phyloP scores from a whole-genome alignment of 2,113 vertebrate species.

The Caranx melampygus region DNA sequence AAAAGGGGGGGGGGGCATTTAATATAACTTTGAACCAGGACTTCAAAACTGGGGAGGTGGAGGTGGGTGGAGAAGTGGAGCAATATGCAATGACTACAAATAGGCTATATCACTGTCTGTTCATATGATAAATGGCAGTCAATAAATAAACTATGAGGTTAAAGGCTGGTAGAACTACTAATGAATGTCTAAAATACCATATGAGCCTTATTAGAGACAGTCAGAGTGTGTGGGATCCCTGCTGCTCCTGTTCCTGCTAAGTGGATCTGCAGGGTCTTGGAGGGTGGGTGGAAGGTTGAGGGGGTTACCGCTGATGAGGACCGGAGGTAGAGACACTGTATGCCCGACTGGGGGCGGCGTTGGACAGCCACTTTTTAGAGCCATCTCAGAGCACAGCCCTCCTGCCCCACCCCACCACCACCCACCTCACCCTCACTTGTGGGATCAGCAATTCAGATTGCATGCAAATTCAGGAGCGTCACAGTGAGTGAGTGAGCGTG shows the following conservation, averaged over 20 bases:
- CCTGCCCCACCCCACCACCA: conserved; percentile 15
- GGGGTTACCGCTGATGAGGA: background rate
- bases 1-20: background rate
- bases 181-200: background rate
- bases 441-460: conserved; percentile 91
- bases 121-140: background rate
- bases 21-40: background rate
- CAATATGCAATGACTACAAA: background rate
- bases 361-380: conserved; percentile 70
- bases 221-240: background rate
- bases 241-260: background rate
- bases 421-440: conserved; percentile 65
- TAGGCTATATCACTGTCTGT: background rate
- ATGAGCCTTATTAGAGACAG: no score
- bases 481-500: conserved; percentile 43
- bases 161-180: background rate
- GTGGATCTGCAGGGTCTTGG: background rate
- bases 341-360: conserved; percentile 90
- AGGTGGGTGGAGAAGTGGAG: background rate
- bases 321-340: conserved; percentile 66
- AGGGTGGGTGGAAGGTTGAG: no score
- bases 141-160: background rate
- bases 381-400: conserved; percentile 3
- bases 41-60: background rate
- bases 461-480: conserved; percentile 87